These are phyloP conservation scores for Sussaba pulchella DNA, from an alignment of 2,888 invertebrate genomes.

Conservation along the genomic window DNA sequence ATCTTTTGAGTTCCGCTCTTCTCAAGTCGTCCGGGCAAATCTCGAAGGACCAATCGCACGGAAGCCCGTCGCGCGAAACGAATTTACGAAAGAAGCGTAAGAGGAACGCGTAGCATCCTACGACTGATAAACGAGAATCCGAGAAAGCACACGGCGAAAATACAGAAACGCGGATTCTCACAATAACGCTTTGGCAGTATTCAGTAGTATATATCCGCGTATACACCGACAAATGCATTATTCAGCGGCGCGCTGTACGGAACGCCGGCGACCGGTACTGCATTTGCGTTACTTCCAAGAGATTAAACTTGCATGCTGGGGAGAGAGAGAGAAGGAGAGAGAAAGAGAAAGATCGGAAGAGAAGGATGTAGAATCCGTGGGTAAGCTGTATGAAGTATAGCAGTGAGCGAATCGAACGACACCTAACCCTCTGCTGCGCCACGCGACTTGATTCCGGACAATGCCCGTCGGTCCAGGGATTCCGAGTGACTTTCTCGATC, in stretches of 20 bases:
- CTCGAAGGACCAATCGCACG: slow-evolving; percentile 2
- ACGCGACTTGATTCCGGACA: slow-evolving; percentile 81
- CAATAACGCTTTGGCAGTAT: slow-evolving; percentile 8
- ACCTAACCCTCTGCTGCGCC: slow-evolving; percentile 73
- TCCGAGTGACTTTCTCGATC: slow-evolving; percentile 47
- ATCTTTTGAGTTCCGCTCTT: background rate
- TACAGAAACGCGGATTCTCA: background rate
- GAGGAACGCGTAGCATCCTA: background rate
- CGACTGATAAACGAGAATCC: slow-evolving; percentile 3
- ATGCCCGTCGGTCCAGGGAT: slow-evolving; percentile 69
- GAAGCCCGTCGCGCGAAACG: background rate
- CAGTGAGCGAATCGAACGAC: slow-evolving; percentile 63
- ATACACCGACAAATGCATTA: slow-evolving; percentile 78
- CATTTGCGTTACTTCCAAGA: slow-evolving; percentile 83
- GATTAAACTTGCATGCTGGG: slow-evolving; percentile 82
- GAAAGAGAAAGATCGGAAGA: too few relatives aligned
- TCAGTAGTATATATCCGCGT: slow-evolving; percentile 68
- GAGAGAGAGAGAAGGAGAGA: too few relatives aligned
- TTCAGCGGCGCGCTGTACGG: slow-evolving; percentile 70
- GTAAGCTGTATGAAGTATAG: slow-evolving; percentile 78
- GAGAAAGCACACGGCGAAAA: background rate
- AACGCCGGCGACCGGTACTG: slow-evolving; percentile 64
- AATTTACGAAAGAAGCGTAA: background rate
- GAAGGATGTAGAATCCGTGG: slow-evolving; percentile 64
- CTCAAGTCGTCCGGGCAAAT: background rate